Percentiles rank a stretch among this genome's conserved stretches.
Conservation (phyloP, 2,797 vertebrate species). For the Falco naumanni region DNA sequence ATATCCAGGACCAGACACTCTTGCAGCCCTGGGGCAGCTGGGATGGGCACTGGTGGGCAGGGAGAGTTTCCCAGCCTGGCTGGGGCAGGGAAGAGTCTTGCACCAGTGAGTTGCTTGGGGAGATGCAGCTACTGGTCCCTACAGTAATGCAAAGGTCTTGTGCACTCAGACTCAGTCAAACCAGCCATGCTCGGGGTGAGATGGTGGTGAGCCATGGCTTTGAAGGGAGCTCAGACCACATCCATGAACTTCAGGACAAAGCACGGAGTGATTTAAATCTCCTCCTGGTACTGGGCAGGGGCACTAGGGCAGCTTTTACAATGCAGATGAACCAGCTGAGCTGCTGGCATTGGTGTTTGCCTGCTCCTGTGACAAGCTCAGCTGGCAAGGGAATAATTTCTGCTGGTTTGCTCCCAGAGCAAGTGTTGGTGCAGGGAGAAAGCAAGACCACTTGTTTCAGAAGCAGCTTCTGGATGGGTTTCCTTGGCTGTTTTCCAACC, state of each 20-base stretch:
- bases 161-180: no score
- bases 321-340: not conserved
- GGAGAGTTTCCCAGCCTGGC: not conserved
- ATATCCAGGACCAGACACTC: not conserved
- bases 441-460: not conserved
- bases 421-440: rapidly evolving
- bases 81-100: not conserved
- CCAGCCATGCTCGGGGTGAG: rapidly evolving
- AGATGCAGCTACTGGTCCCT: not conserved
- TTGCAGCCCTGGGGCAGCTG: not conserved
- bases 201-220: rapidly evolving
- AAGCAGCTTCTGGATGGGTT: not conserved
- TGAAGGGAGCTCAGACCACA: not conserved
- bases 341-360: rapidly evolving
- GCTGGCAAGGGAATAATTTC: not conserved
- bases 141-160: not conserved
- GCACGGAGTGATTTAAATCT: not conserved
- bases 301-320: not conserved
- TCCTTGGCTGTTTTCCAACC: not conserved
- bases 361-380: not conserved
- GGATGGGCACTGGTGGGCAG: not conserved
- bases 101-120: rapidly evolving
- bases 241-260: not conserved
- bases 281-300: not conserved
- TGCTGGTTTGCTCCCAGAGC: not conserved